Evolutionary conservation across 2,888 invertebrate genomes (phyloP).

Genomic region (Agonopterix heracliana): DNA sequence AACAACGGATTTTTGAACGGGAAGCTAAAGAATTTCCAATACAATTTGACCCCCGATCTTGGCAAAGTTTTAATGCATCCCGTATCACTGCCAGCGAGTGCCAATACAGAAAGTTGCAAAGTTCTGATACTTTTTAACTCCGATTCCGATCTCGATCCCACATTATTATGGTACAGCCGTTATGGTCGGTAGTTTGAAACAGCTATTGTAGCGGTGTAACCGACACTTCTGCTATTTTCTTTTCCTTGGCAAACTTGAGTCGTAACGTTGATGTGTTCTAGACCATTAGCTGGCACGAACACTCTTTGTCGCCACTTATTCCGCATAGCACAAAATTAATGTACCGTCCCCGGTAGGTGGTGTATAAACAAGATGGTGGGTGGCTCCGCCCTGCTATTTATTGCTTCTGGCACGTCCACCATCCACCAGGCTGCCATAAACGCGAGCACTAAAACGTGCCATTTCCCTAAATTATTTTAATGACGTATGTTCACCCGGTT

Average conservation of each 20-base stretch:
- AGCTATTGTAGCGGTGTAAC: too few species aligned
- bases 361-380: constrained; percentile 53
- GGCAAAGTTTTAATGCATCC: too few species aligned
- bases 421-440: constrained; percentile 53
- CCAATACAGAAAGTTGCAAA: too few species aligned
- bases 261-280: constrained; percentile 44
- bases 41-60: too few species aligned
- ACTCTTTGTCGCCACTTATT: constrained; percentile 57
- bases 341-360: constrained; percentile 36
- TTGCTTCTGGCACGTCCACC: constrained; percentile 50
- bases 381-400: constrained; percentile 56
- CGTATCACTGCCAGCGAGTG: too few species aligned
- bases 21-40: too few species aligned
- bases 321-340: constrained; percentile 57
- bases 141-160: too few species aligned
- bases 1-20: too few species aligned
- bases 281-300: constrained; percentile 49
- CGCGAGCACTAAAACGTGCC: constrained; percentile 58
- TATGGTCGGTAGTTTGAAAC: too few species aligned
- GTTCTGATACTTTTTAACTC: too few species aligned
- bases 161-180: too few species aligned
- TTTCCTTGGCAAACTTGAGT: constrained; percentile 17
- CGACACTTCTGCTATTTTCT: too few species aligned
- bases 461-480: constrained; percentile 66
- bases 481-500: constrained; percentile 53